Evolutionary conservation across 2,888 invertebrate species (phyloP), one percentile per base, ranked within the genome.

Genomic region (Drosophila nigricruria): DNA sequence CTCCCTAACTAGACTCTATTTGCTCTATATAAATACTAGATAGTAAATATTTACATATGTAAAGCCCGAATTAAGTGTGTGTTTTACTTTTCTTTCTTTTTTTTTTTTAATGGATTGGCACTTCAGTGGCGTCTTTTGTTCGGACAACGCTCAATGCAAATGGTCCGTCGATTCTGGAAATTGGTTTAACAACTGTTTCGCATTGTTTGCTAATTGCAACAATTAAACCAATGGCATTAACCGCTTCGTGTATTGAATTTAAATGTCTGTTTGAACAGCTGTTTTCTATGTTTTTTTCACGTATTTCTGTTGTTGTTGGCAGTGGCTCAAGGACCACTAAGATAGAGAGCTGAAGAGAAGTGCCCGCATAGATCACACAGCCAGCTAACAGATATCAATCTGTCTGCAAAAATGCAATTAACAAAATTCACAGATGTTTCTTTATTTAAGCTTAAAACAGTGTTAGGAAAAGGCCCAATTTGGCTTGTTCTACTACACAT

Each of bases 141-240:
- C 27, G 43, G 36, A 38, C 58, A 59, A 47, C 30, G 16, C 49
- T 18, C 59, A 53, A 56, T 16, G 65, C 58, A 76, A 76, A 67
- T 76, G 76, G 69, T 66, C 60, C 36, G 42, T 49, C 58, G 71
- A 70, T 77, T 81, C 69, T 73, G 66, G 25, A 64, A 74, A 69
- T 73, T 78, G 76, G 73, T 77, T 66, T 58, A 63, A 70, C 79
- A 79, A 77, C 83, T 83, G 83, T 83, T 83, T 83, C 64, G 43
- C 67, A 70, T 79, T 79, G 63, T 72, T 70, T 60, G 82, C 66
- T 79, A 77, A 81, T 72, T 78, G 72, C 78, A 75, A 70, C 81
- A 70, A 76, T 76, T 66, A 80, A 71, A 68, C 27, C 73, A 73
- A 64, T 66, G 59, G 66, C 67, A 64, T 64, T 67, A 67, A 74